Percentiles rank a stretch among this genome's conserved stretches.
These are phyloP conservation scores for Aphrocallistes beatrix DNA, from an alignment of 37 sponge, comb jelly and placozoan species.

Conservation along the genomic window DNA sequence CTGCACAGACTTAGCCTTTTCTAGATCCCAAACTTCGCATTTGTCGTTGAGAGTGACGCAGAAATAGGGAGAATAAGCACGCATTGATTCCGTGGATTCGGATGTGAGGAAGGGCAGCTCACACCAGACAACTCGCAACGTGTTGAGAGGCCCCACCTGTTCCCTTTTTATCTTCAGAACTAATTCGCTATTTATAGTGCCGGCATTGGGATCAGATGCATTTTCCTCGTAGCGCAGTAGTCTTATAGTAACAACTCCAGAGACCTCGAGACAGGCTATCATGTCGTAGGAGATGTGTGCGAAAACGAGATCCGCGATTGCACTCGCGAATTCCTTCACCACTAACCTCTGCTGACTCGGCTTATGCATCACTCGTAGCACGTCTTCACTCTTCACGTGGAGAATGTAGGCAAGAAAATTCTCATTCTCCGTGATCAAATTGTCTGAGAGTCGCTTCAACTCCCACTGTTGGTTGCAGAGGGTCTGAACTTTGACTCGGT, in stretches of 20 bases:
- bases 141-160: neutral
- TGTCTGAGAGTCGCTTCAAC: neutral
- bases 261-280: conserved; percentile 65
- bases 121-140: neutral
- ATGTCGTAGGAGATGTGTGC: conserved; percentile 37
- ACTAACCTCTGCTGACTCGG: conserved; percentile 42
- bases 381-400: conserved; percentile 37
- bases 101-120: neutral
- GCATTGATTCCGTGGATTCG: neutral
- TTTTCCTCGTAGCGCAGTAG: conserved; percentile 28
- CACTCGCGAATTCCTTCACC: conserved; percentile 52
- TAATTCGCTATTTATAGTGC: neutral
- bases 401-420: conserved; percentile 10
- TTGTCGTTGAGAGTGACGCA: neutral
- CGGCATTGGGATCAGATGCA: neutral
- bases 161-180: neutral
- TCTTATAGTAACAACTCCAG: conserved; percentile 62
- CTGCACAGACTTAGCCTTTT: neutral
- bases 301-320: conserved; percentile 63
- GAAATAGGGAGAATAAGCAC: neutral
- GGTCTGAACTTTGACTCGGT: neutral
- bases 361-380: conserved; percentile 59
- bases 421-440: neutral
- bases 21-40: conserved; percentile 7
- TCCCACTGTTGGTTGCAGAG: neutral